phyloP scores from a whole-genome alignment of 2,113 vertebrate genomes.

The Corythornis vintsioides region DNA sequence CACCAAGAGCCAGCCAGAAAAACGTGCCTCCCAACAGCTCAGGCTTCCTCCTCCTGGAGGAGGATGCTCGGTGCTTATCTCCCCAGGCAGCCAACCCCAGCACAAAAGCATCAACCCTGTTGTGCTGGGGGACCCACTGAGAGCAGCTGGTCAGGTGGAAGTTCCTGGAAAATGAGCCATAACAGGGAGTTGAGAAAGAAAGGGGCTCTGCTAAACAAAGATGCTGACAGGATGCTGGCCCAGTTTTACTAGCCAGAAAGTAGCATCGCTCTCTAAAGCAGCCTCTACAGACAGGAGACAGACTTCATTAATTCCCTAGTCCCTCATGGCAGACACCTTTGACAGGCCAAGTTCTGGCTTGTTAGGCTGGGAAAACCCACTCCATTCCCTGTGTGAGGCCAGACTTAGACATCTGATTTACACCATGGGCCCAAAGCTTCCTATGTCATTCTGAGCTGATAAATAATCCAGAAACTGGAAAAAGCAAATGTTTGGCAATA shows the following conservation, averaged over 20 bases:
- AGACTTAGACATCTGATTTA: not conserved
- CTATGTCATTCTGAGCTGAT: not conserved
- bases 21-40: not conserved
- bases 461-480: slow-evolving; percentile 25
- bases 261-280: not conserved
- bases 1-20: not conserved
- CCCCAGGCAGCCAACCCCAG: not conserved
- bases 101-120: not conserved
- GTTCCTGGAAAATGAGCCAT: not conserved
- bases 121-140: not conserved
- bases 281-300: not conserved
- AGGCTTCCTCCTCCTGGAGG: not conserved
- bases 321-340: not conserved
- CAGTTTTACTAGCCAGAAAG: not conserved
- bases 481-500: not conserved
- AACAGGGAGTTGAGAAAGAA: not conserved
- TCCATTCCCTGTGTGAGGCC: not conserved
- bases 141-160: not conserved
- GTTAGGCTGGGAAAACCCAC: not conserved
- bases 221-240: rapidly evolving
- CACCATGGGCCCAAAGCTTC: not conserved
- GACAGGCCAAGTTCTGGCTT: not conserved
- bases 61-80: not conserved
- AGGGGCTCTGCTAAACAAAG: not conserved
- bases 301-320: not conserved